Evolutionary conservation across 2,113 vertebrate genomes (phyloP).

Genomic region (Barnardius zonarius): DNA sequence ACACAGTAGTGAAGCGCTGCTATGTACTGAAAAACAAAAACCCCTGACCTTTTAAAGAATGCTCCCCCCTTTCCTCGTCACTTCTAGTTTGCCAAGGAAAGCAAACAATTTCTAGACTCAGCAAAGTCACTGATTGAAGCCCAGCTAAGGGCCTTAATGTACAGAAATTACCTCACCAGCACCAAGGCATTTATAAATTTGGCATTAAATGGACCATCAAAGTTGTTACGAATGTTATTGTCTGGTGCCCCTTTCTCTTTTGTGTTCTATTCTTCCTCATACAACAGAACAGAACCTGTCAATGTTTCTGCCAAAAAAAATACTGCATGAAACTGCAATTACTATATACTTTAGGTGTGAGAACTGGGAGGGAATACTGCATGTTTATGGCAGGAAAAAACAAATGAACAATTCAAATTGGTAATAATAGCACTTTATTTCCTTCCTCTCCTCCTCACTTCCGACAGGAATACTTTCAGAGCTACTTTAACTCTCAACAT

Average conservation of each 20-base stretch:
- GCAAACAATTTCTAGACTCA: background rate
- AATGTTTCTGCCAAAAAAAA: background rate
- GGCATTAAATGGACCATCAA: background rate
- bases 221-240: background rate
- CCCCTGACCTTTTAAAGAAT: background rate
- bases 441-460: background rate
- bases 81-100: background rate
- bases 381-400: background rate
- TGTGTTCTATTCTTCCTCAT: background rate
- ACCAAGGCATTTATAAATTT: background rate
- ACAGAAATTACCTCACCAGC: background rate
- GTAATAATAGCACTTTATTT: background rate
- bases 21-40: background rate
- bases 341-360: background rate
- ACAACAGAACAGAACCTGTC: background rate
- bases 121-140: background rate
- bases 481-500: no score
- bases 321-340: background rate
- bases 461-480: background rate
- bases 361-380: background rate
- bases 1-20: background rate
- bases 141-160: background rate
- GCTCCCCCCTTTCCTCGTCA: background rate
- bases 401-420: background rate
- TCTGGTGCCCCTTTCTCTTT: background rate